Evolutionary conservation across 2,888 invertebrate genomes (phyloP).

Genomic region (Heliconius hortense): DNA sequence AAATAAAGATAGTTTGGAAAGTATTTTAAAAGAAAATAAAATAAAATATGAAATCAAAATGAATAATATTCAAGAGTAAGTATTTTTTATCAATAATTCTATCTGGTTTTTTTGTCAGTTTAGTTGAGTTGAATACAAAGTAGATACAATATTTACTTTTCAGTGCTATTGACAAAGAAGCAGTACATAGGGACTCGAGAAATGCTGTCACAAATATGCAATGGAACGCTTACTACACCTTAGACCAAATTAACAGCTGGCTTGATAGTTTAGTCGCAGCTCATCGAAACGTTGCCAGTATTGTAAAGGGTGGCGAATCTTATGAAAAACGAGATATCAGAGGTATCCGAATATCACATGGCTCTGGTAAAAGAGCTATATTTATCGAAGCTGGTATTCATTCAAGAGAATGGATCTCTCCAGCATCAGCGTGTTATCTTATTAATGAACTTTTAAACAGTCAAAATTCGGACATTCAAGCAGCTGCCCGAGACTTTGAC

Average conservation of each 20-base stretch:
- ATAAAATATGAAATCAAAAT: constrained; percentile 70
- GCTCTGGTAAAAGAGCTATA: constrained; percentile 57
- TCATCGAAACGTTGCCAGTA: constrained; percentile 71
- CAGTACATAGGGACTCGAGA: constrained; percentile 55
- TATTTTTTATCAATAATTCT: constrained; percentile 33
- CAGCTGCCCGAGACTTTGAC: constrained; percentile 81
- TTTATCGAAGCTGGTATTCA: constrained; percentile 83
- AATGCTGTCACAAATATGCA: constrained; percentile 62
- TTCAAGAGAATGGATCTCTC: constrained; percentile 89
- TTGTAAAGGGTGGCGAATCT: constrained; percentile 64
- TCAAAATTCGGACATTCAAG: constrained; percentile 63
- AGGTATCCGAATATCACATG: constrained; percentile 76
- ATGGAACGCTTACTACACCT: constrained; percentile 83
- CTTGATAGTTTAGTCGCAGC: constrained; percentile 71
- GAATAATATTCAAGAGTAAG: constrained; percentile 78
- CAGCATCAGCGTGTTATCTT: constrained; percentile 83
- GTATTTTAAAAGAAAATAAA: constrained; percentile 55
- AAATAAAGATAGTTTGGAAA: constrained; percentile 60
- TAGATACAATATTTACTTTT: constrained; percentile 39
- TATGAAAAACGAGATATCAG: constrained; percentile 72
- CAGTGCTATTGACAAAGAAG: constrained; percentile 79
- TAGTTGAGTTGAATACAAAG: not conserved
- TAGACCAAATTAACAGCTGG: constrained; percentile 84
- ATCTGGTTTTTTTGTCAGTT: too few relatives aligned
- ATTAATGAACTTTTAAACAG: constrained; percentile 83